Percentiles rank a stretch among this genome's conserved stretches.
Evolutionary conservation across 2,113 vertebrate species (phyloP).

Genomic region (Oryzias javanicus): DNA sequence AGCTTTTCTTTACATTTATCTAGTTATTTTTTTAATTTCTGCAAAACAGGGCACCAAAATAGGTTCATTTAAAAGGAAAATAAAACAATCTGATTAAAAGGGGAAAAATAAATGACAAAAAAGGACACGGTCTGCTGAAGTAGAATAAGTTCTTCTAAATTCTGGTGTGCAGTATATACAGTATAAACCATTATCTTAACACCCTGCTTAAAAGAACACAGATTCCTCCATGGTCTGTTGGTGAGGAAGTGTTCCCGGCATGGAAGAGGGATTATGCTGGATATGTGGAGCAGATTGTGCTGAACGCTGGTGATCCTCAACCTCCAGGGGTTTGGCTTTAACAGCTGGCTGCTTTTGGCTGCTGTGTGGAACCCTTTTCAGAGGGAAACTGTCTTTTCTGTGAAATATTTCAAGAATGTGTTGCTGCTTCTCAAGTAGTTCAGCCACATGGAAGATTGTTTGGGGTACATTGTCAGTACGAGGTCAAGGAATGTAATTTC

Average conservation of each 20-base stretch:
- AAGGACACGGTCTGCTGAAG: constrained; percentile 8
- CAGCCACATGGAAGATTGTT: no score
- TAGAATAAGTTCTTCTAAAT: constrained; percentile 26
- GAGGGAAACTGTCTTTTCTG: no score
- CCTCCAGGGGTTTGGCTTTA: constrained; percentile 40
- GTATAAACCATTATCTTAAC: constrained; percentile 10
- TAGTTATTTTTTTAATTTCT: no score
- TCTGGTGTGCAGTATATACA: constrained; percentile 12
- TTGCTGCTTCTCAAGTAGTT: no score
- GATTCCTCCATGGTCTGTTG: constrained; percentile 14
- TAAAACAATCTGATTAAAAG: background rate
- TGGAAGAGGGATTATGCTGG: constrained; percentile 49
- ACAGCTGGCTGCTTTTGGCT: constrained; percentile 40
- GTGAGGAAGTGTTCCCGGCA: constrained; percentile 35
- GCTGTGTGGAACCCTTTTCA: constrained; percentile 28
- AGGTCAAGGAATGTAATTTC: no score
- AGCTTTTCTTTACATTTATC: no score
- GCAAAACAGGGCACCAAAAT: no score
- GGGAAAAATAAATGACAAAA: background rate
- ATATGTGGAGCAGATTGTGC: constrained; percentile 57
- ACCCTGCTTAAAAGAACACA: constrained; percentile 11
- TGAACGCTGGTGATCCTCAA: constrained; percentile 45
- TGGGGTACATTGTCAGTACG: no score
- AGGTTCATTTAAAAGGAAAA: no score
- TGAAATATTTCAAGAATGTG: no score